Base-by-base conservation (phyloP, 1,140 invertebrate species). In the Drosophila ercepeae region DNA sequence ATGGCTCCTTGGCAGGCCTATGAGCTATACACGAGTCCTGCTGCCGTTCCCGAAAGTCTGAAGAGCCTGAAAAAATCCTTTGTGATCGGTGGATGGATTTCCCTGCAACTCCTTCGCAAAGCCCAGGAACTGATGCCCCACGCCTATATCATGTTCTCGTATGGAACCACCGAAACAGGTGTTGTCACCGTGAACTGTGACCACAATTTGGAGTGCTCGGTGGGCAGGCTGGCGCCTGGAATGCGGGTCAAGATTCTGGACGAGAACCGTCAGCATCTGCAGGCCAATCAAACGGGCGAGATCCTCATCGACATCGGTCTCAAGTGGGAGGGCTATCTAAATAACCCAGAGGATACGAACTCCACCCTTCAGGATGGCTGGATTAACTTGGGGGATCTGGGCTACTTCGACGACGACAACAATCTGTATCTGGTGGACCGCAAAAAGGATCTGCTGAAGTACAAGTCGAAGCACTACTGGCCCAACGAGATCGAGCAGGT, bases 301-400 rank as follows among this genome's bases (percentile, higher is more conserved):
- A 71, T 90, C 32, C 81, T 71, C 6, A 70, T 88, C 7, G 60
- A 73, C 11, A 72, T 63, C 1, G 58, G 57, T 0, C 44, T 67
- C 11, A 64, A 68, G 5, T 90, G 89, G 81, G 16, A 41, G 19
- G 89, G 89, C 6, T 90, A 90, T 18, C 29, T 77, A 39, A 60
- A 39, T 0, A 89, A 81, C 50, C 50, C 63, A 0, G 58, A 27
- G 6, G 77, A 75, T 5, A 90, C 89, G 1, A 58, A 39, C 0
- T n/a, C 68, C 16, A 81, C 78, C 1, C n/a, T 81, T 1, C 68
- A 83, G 19, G 21, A 72, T 1, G 90, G 90, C 6, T 96, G 94
- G 94, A 89, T 95, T 1, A 91, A 93, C 50, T 94, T 94, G 2
- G 95, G 95, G 29, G 95, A 95, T 86, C 86, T 95, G 39, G 95